phyloP scores from a whole-genome alignment of 1,140 invertebrate genomes.

The Dysdera silvatica region DNA sequence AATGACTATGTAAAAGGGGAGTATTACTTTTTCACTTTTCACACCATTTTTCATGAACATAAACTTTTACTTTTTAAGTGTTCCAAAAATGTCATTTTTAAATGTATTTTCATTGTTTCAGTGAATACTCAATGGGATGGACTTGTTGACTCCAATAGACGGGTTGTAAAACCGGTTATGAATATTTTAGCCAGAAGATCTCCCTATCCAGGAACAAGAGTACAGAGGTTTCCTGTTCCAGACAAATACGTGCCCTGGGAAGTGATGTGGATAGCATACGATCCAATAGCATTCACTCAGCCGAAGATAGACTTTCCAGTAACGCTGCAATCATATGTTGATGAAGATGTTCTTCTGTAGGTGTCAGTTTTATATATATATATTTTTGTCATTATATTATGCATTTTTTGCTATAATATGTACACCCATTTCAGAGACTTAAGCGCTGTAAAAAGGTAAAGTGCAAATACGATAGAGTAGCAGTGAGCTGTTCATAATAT shows the following conservation, averaged over 20 bases:
- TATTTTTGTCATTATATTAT: too few relatives aligned
- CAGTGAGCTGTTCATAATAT: too few relatives aligned
- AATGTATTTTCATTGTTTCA: constrained; percentile 22
- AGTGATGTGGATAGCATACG: constrained; percentile 43
- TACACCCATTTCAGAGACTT: too few relatives aligned
- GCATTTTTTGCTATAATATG: too few relatives aligned
- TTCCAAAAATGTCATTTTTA: constrained; percentile 33
- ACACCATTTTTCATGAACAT: not conserved
- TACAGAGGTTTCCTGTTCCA: constrained; percentile 46
- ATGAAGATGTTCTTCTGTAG: constrained; percentile 44
- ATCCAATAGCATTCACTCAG: constrained; percentile 42
- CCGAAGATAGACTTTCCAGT: constrained; percentile 37
- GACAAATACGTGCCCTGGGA: constrained; percentile 49
- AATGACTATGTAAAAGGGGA: too few relatives aligned
- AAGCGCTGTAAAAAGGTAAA: too few relatives aligned
- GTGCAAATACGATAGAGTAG: too few relatives aligned
- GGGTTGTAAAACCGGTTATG: constrained; percentile 7
- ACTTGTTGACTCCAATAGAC: not conserved
- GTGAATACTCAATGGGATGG: constrained; percentile 2
- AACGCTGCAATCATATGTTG: constrained; percentile 39
- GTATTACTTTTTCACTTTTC: too few relatives aligned
- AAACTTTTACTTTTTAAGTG: constrained; percentile 27
- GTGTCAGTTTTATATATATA: too few relatives aligned
- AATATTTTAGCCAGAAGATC: constrained; percentile 44
- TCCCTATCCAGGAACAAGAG: constrained; percentile 45